A percentile compares a stretch with the other conserved stretches of the same genome.
Evolutionary conservation across 2,888 invertebrate species (phyloP).

Genomic region (Drosophila demipolita): DNA sequence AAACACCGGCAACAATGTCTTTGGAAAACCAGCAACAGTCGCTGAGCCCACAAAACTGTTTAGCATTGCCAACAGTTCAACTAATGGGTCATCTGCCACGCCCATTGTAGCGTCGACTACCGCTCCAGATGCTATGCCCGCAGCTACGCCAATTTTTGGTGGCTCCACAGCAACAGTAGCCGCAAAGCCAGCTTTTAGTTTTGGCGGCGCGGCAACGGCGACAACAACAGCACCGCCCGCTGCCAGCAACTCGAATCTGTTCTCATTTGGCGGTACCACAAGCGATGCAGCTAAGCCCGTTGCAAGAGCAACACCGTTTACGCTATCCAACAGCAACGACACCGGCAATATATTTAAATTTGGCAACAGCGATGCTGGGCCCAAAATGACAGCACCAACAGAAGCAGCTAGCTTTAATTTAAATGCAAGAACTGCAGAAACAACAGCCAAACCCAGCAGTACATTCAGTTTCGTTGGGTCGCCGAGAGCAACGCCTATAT

Average conservation of each 20-base stretch:
- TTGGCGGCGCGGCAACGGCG: slow-evolving; percentile 17
- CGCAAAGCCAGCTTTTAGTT: slow-evolving; percentile 9
- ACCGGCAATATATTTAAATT: slow-evolving; percentile 27
- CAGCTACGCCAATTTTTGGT: slow-evolving; percentile 11
- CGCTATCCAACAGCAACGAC: slow-evolving; percentile 22
- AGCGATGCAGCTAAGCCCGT: slow-evolving; percentile 21
- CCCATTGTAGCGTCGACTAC: slow-evolving; percentile 38
- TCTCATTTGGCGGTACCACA: slow-evolving; percentile 28
- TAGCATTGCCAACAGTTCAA: slow-evolving; percentile 7
- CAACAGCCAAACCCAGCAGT: background rate
- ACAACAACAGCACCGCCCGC: background rate
- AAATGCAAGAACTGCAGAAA: slow-evolving; percentile 10
- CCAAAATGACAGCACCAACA: slow-evolving; percentile 1
- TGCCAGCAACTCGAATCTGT: slow-evolving; percentile 17
- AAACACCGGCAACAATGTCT: slow-evolving; percentile 17
- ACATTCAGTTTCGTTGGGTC: slow-evolving; percentile 27
- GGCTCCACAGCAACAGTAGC: slow-evolving; percentile 4
- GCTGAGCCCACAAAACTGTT: slow-evolving; percentile 9
- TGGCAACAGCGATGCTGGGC: slow-evolving; percentile 19
- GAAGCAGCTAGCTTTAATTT: slow-evolving; percentile 8
- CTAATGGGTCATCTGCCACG: slow-evolving; percentile 12
- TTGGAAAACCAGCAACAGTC: slow-evolving; percentile 17
- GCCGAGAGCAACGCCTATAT: slow-evolving; percentile 23
- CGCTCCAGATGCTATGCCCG: slow-evolving; percentile 12
- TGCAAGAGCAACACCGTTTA: slow-evolving; percentile 24